Evolutionary conservation across 1,140 invertebrate genomes (phyloP), one percentile per base, ranked within the genome.

Genomic region (Atta texana): DNA sequence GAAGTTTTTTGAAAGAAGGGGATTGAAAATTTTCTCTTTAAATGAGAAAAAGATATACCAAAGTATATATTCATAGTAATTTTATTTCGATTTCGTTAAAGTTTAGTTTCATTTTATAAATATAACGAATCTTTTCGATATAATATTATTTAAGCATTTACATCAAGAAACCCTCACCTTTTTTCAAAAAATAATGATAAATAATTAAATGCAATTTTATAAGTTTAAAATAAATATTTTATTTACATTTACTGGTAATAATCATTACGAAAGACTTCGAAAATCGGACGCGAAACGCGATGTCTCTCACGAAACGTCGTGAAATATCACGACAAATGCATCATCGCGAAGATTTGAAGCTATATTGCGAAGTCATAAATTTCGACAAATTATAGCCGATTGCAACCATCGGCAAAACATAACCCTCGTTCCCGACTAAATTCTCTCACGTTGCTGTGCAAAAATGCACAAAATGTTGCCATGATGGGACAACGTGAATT

Each of bases 291-390:
- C 1, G 75, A 21, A 51, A 78, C 28, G 24, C 44, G 39, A 77
- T 8, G 44, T 28, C 44, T 24, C 61, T 31, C 44, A 44, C 59
- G 31, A 51, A n/a, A 21, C 31, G n/a, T 61, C 74, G 57, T 53
- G 77, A 55, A 69, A 71, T 81, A 57, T 81, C 28, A 81, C 49
- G 77, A 39, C 63, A n/a, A 16, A 69, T 78, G 61, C 76, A 34
- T 34, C 44, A 24, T 69, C 77, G 77, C 28, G 28, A 80, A 24
- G 49, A 80, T 39, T 14, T 24, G 63, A 34, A n/a, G 3, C 24
- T 66, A 14, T 34, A 64, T 44, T 34, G 53, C 21, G 44, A 34
- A 34, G 61, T 14, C 28, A 31, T 71, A 39, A 81, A 71, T 80
- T 80, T 80, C 64, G 49, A 34, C 31, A 55, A 69, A 81, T 81